These are phyloP conservation scores for Sarotherodon lohbergeri DNA, from an alignment of 2,113 vertebrate species.

Conservation along the genomic window DNA sequence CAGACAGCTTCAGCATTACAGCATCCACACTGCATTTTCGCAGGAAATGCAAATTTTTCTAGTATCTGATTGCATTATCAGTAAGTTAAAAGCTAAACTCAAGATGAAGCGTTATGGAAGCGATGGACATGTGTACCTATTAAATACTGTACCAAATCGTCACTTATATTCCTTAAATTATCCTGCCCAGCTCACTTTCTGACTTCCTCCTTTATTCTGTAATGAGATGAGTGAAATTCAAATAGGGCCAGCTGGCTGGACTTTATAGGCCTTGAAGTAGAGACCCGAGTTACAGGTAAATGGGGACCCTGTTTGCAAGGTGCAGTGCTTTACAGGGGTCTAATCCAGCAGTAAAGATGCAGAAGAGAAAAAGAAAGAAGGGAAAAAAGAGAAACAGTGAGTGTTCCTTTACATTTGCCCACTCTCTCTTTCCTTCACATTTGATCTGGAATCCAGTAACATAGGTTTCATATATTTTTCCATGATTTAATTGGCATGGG, in stretches of 20 bases:
- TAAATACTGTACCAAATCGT: background rate
- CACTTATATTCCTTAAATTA: background rate
- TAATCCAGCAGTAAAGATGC: conserved; percentile 50
- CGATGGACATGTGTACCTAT: background rate
- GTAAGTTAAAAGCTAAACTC: background rate
- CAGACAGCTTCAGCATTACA: no score
- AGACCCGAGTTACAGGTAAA: conserved; percentile 41
- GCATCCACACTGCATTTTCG: no score
- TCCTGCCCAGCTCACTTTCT: background rate
- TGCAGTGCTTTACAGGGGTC: conserved; percentile 52
- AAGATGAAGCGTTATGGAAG: background rate
- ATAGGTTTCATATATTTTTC: conserved; percentile 33
- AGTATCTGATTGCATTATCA: background rate
- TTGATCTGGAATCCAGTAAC: conserved; percentile 29
- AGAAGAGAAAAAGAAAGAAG: conserved; percentile 2
- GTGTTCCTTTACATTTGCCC: conserved; percentile 20
- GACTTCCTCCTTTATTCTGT: background rate
- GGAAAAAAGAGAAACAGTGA: conserved; percentile 35
- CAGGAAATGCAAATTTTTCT: no score
- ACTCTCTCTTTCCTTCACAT: conserved; percentile 29
- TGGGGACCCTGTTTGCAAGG: conserved; percentile 53
- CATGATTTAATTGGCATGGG: conserved; percentile 34
- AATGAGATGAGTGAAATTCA: conserved; percentile 45
- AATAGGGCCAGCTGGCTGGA: conserved; percentile 45
- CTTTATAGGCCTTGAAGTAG: conserved; percentile 59